Evolutionary conservation across 2,888 invertebrate genomes (phyloP), one percentile per base, ranked within the genome.

Genomic region (Drosophila leonis): DNA sequence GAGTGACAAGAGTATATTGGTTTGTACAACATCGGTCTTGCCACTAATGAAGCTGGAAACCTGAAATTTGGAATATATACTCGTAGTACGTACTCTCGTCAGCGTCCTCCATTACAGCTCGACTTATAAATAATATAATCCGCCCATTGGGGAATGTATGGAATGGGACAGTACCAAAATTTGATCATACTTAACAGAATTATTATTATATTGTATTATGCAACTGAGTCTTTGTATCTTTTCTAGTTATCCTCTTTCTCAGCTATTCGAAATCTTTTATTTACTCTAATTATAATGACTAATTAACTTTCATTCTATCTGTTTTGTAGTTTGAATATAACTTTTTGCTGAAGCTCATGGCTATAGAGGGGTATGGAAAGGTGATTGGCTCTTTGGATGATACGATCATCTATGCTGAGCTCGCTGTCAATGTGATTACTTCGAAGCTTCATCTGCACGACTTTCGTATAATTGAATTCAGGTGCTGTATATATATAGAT

Each of bases 381-480:
- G 87, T 92, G 4, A 90, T 90, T 73, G 93, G 93, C 10, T 83
- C 88, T 1, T 82, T 93, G 18, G 90, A 91, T 18, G 88, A 93
- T 51, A 91, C 91, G 1, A 84, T 92, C 42, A 80, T 93, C 12
- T 90, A 90, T 75, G 91, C 90, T 10, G 92, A 92, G 52, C 83
- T 93, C 48, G 90, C 91, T n/a, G 84, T 93, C 9, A 86, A 91
- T 46, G 90, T 91, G 4, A 65, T 88, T n/a, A 83, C 80, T 52
- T 88, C 90, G 6, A 83, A 86, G 39, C 75, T 93, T 27, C 77
- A 88, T 63, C 72, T 93, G 1, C 78, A 92, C 56, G 91, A 92
- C 76, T 92, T 93, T 75, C 90, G 92, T 48, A 92, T 93, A 54
- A 83, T 88, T 37, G 88, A 90, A 51, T 92, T 92, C 72, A 91